Conservation (phyloP, 1,140 invertebrate species). For the Elymnias hypermnestra region DNA sequence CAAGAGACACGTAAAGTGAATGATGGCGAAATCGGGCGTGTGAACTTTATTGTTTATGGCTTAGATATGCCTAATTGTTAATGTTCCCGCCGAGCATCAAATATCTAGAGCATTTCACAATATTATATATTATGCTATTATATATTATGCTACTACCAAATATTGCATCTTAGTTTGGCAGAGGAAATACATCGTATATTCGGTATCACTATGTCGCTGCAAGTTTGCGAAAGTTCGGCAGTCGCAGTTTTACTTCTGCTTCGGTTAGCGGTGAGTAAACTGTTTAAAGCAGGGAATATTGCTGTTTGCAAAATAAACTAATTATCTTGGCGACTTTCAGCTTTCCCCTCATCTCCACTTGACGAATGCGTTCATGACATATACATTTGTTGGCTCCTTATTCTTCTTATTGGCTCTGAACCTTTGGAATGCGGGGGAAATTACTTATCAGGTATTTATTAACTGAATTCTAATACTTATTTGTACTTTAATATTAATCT, state of each 20-base stretch:
- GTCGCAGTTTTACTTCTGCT: constrained; percentile 61
- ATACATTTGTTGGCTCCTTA: constrained; percentile 53
- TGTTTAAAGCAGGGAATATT: constrained; percentile 14
- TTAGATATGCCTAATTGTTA: not conserved
- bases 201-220: constrained; percentile 65
- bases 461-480: too few relatives aligned
- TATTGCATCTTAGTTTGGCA: constrained; percentile 37
- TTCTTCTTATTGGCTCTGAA: constrained; percentile 52
- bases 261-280: constrained; percentile 53
- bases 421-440: constrained; percentile 57
- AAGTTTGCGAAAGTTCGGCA: constrained; percentile 67
- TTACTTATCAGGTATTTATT: constrained; percentile 62
- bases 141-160: too few relatives aligned
- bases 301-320: constrained; percentile 12
- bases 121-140: too few relatives aligned
- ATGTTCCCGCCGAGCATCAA: not conserved
- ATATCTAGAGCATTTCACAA: not conserved
- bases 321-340: constrained; percentile 30
- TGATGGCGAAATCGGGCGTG: too few relatives aligned
- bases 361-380: constrained; percentile 63
- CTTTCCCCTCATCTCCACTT: constrained; percentile 51
- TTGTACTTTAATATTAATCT: too few relatives aligned
- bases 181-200: constrained; percentile 62
- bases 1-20: too few relatives aligned
- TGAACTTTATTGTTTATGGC: too few relatives aligned